Evolutionary conservation across 2,888 invertebrate genomes (phyloP).

Genomic region (Heliconius erato): DNA sequence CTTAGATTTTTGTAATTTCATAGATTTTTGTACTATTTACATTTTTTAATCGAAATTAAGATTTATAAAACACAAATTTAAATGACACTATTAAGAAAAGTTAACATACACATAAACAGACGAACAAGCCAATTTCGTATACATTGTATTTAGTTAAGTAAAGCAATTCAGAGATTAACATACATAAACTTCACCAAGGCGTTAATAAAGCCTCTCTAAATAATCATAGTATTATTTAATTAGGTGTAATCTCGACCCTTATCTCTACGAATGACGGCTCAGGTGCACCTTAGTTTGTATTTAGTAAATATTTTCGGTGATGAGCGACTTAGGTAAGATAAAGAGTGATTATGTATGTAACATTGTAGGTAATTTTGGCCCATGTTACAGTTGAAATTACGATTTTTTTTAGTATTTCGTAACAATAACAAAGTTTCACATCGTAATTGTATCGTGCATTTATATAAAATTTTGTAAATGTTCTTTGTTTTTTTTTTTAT

Average conservation of each 20-base stretch:
- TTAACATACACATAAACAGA: neutral
- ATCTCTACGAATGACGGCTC: slow-evolving; percentile 70
- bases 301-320: slow-evolving; percentile 82
- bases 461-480: neutral
- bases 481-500: neutral
- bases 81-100: neutral
- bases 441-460: neutral
- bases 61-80: neutral
- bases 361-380: slow-evolving; percentile 57
- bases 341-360: slow-evolving; percentile 58
- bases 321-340: slow-evolving; percentile 69
- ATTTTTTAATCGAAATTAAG: neutral
- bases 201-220: slow-evolving; percentile 40
- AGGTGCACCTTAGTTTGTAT: slow-evolving; percentile 70
- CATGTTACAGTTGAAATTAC: slow-evolving; percentile 56
- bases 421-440: no score
- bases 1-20: neutral
- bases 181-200: slow-evolving; percentile 3
- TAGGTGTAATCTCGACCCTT: slow-evolving; percentile 74
- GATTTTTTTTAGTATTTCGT: neutral
- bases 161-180: slow-evolving; percentile 12
- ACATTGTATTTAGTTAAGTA: neutral
- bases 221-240: slow-evolving; percentile 73
- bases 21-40: neutral
- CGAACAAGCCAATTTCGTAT: neutral